A percentile compares a stretch with the other conserved stretches of the same genome.
Conservation (phyloP, 2,888 invertebrate species). For the Trilocha varians region DNA sequence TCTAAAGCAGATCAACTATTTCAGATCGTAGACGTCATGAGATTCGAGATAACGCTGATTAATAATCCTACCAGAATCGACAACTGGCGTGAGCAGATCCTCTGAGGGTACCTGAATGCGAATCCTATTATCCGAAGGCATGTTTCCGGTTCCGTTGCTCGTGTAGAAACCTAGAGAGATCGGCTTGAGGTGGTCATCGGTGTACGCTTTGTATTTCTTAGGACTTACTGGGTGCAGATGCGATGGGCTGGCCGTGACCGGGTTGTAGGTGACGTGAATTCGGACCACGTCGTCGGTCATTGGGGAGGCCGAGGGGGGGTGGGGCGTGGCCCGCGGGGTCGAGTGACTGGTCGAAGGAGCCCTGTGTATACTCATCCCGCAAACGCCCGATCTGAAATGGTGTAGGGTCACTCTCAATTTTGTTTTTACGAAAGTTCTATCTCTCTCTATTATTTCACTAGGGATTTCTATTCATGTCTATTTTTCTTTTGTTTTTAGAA, state of each 20-base stretch:
- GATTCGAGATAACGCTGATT: conserved; percentile 52
- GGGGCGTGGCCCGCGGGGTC: conserved; percentile 78
- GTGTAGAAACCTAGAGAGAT: conserved; percentile 60
- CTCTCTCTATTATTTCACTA: no score
- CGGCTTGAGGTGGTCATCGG: conserved; percentile 55
- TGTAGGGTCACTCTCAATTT: no score
- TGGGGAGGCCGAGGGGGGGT: conserved; percentile 76
- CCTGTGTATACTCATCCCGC: conserved; percentile 67
- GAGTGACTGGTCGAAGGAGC: conserved; percentile 72
- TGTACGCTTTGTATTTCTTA: conserved; percentile 45
- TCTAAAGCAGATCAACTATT: conserved; percentile 29
- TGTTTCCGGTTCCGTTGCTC: conserved; percentile 70
- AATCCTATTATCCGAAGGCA: conserved; percentile 78
- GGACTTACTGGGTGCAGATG: conserved; percentile 64
- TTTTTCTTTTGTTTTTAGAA: no score
- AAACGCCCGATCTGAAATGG: conserved; percentile 60
- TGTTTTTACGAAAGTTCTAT: no score
- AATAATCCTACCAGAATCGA: conserved; percentile 73
- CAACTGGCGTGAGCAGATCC: conserved; percentile 77
- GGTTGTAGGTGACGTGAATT: conserved; percentile 84
- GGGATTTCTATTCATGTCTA: no score
- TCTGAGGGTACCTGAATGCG: conserved; percentile 81
- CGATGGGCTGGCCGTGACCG: conserved; percentile 67
- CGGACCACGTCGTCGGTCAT: conserved; percentile 78
- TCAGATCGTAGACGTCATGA: conserved; percentile 57